phyloP scores from a whole-genome alignment of 2,888 invertebrate genomes.

The Seladonia tumulorum region DNA sequence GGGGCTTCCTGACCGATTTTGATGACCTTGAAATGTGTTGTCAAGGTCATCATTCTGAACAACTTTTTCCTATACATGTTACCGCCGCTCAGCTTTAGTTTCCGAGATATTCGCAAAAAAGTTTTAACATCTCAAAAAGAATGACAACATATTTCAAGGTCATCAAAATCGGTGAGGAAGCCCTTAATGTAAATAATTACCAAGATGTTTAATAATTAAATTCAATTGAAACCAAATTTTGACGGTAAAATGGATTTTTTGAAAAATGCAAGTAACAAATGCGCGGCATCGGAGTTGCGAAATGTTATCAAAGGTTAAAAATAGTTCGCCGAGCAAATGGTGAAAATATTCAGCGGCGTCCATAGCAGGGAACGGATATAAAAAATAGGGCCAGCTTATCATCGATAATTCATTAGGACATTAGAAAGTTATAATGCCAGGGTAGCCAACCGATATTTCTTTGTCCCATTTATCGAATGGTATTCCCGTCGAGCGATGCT shows the following conservation, averaged over 20 bases:
- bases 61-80: too few relatives aligned
- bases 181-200: too few relatives aligned
- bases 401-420: constrained; percentile 9
- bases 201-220: neutral
- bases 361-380: neutral
- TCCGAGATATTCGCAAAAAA: too few relatives aligned
- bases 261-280: neutral
- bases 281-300: neutral
- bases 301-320: neutral
- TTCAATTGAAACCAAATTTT: neutral
- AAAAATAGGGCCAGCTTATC: neutral
- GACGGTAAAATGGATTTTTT: neutral
- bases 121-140: too few relatives aligned
- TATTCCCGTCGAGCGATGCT: neutral
- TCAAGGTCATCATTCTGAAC: too few relatives aligned
- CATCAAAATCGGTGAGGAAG: too few relatives aligned
- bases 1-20: too few relatives aligned
- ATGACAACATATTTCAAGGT: too few relatives aligned
- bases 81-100: too few relatives aligned
- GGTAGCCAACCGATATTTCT: neutral
- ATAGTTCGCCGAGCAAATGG: neutral
- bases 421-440: neutral
- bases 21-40: too few relatives aligned
- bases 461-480: neutral
- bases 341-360: neutral